A percentile compares a stretch with the other conserved stretches of the same genome.
phyloP scores from a whole-genome alignment of 2,888 invertebrate species.

The Tribolium freemani region DNA sequence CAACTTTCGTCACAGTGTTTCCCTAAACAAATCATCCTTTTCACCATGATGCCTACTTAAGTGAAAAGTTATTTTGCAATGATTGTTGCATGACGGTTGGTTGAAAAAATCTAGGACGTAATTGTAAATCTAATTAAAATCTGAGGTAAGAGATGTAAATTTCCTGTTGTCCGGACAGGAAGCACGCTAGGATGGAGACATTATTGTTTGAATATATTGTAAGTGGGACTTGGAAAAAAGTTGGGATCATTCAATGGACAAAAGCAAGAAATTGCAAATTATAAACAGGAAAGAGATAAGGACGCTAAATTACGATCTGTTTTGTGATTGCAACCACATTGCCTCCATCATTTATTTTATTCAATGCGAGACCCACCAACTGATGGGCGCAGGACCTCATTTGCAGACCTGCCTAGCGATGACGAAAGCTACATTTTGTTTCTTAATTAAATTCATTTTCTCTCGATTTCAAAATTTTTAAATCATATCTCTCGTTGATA shows the following conservation, averaged over 20 bases:
- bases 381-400: neutral
- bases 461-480: too few species aligned
- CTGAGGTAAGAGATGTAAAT: slow-evolving; percentile 65
- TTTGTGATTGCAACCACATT: neutral
- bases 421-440: neutral
- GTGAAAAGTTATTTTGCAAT: neutral
- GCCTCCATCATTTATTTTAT: neutral
- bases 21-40: neutral
- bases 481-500: too few species aligned
- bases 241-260: slow-evolving; percentile 47
- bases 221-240: slow-evolving; percentile 59
- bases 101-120: neutral
- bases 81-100: neutral
- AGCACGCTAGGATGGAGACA: slow-evolving; percentile 65
- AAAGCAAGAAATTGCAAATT: slow-evolving; percentile 58
- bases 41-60: neutral
- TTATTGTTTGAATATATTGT: slow-evolving; percentile 58
- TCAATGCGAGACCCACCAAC: neutral
- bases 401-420: neutral
- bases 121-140: slow-evolving; percentile 49
- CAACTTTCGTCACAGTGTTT: slow-evolving; percentile 6
- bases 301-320: slow-evolving; percentile 13
- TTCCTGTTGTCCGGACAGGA: slow-evolving; percentile 64
- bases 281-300: slow-evolving; percentile 49
- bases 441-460: neutral